These are phyloP conservation scores for Chascanopsetta lugubris DNA, from an alignment of 2,113 vertebrate species.

Conservation along the genomic window DNA sequence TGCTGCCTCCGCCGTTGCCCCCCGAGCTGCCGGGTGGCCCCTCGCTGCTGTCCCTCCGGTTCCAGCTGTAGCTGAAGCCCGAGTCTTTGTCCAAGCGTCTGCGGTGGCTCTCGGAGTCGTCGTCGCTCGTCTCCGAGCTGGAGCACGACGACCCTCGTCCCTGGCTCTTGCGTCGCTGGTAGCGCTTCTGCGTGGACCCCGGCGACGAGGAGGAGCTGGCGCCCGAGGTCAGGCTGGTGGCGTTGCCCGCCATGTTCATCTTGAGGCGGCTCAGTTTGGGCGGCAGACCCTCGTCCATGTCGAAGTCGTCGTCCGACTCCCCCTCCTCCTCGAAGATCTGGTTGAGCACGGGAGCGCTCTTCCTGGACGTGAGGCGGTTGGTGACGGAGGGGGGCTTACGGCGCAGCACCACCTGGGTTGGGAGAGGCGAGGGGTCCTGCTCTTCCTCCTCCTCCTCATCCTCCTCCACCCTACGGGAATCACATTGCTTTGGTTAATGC, in stretches of 20 bases:
- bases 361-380: constrained; percentile 93
- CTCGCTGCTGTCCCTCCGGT: constrained; percentile 92
- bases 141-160: constrained; percentile 95
- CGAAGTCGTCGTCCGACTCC: constrained; percentile 94
- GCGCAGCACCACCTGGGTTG: constrained; percentile 89
- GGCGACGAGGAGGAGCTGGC: constrained; percentile 81
- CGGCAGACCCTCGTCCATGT: constrained; percentile 93
- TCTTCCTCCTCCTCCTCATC: constrained; percentile 98
- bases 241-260: constrained; percentile 85
- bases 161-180: constrained; percentile 93
- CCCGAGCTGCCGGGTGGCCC: constrained; percentile 92
- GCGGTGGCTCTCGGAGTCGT: constrained; percentile 93
- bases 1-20: constrained; percentile 78
- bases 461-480: constrained; percentile 85
- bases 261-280: constrained; percentile 95
- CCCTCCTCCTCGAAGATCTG: constrained; percentile 98
- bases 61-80: constrained; percentile 89
- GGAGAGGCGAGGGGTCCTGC: constrained; percentile 85
- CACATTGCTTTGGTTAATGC: background rate
- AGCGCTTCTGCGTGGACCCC: constrained; percentile 89
- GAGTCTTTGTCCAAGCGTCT: constrained; percentile 91
- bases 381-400: constrained; percentile 93
- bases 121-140: constrained; percentile 96
- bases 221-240: constrained; percentile 1
- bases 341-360: constrained; percentile 95